Evolutionary conservation across 2,113 vertebrate genomes (phyloP).

Genomic region (Myodes glareolus): DNA sequence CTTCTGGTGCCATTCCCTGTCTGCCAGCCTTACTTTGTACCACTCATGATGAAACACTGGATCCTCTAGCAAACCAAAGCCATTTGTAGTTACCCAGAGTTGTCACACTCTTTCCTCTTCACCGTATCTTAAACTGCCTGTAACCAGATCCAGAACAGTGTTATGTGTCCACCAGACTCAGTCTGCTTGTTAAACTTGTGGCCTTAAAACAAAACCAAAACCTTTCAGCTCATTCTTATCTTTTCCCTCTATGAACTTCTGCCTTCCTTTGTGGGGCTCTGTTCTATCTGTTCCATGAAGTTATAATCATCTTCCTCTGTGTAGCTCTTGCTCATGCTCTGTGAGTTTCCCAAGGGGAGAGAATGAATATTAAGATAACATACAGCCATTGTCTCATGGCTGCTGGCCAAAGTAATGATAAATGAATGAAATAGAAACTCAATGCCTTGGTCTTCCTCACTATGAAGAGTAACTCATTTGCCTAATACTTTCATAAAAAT

Average conservation of each 20-base stretch:
- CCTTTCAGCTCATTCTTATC: not conserved
- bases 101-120: not conserved
- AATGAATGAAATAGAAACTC: not conserved
- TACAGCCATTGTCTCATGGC: not conserved
- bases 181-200: not conserved
- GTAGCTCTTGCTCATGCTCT: not conserved
- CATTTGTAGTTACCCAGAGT: not conserved
- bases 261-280: not conserved
- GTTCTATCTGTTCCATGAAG: constrained; percentile 20
- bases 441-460: not conserved
- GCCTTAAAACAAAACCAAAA: not conserved
- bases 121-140: not conserved
- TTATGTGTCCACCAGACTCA: not conserved
- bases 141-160: not conserved
- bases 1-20: not conserved
- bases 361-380: not conserved
- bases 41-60: not conserved
- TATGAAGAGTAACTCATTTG: constrained; percentile 11
- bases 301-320: not conserved
- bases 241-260: not conserved
- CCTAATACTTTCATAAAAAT: not conserved
- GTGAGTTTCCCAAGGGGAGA: not conserved
- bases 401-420: not conserved
- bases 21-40: not conserved
- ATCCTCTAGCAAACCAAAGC: not conserved